Base-by-base conservation (phyloP, 2,888 invertebrate species). In the Dynastes maya region DNA sequence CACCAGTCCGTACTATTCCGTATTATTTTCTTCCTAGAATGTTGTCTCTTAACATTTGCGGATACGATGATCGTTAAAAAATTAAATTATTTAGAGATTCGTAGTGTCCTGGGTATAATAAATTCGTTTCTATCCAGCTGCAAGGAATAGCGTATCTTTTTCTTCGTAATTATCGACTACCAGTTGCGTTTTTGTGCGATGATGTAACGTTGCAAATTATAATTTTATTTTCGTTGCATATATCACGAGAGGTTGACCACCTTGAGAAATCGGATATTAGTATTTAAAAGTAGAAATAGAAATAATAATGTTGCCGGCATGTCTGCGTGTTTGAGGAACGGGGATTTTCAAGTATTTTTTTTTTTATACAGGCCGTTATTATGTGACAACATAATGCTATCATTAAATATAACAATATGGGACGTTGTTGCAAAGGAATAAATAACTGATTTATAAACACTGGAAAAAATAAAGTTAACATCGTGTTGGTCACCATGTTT, bases 121-220 rank as follows among this genome's bases (percentile, higher is more conserved):
- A 22, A 63, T 63, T 68, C 51, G 3, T 51, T 49, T 68, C 51
- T 51, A 55, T 71, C 55, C 40, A 74, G 22, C 72, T 29, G 45
- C 27, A 27, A 45, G 45, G 27, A 76, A 40, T 51, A 37, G 11
- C 4, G 22, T 8, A 22, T 55, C 55, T 37, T 61, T 29, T 51
- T 51, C 65, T 40, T 53, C 65, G 6, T 63, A 65, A 32, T 76
- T 65, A 16, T 76, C 16, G 9, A 76, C 49, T 51, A 40, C 63
- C 29, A 61, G 72, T 61, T 72, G 45, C 58, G 61, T 74, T 45
- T 74, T 74, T 61, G 55, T 45, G 22, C 29, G 45, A 45, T 74
- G 72, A 74, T 74, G 72, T 74, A 61, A 74, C 22, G n/a, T 29
- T 74, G 72, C 61, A 74, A 74, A 74, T 74, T 45, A 74, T 45